A percentile compares a stretch with the other conserved stretches of the same genome.
phyloP scores from a whole-genome alignment of 2,888 invertebrate genomes.

The Drosophila sordidula region DNA sequence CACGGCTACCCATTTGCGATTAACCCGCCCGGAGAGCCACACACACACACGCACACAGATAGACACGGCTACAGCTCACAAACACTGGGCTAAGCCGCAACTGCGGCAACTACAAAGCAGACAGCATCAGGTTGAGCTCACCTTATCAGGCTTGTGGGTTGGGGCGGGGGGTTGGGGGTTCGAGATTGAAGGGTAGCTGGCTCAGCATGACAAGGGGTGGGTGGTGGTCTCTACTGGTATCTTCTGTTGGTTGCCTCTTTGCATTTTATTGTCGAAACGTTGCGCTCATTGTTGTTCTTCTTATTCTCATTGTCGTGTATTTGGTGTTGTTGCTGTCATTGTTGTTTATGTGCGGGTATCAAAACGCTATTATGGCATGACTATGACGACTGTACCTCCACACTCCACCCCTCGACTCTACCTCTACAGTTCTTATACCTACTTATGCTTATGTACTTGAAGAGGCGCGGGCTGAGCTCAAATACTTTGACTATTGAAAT shows the following conservation, averaged over 20 bases:
- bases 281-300: constrained; percentile 52
- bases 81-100: constrained; percentile 16
- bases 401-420: constrained; percentile 14
- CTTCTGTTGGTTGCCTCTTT: constrained; percentile 51
- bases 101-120: constrained; percentile 65
- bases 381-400: constrained; percentile 69
- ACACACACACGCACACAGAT: constrained; percentile 9
- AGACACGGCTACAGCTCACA: constrained; percentile 5
- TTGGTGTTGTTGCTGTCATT: constrained; percentile 59
- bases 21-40: constrained; percentile 60
- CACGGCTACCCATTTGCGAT: constrained; percentile 50
- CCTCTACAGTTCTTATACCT: constrained; percentile 40
- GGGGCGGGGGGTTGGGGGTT: not conserved
- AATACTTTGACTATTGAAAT: constrained; percentile 19
- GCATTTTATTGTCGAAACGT: constrained; percentile 74
- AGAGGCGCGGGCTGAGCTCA: not conserved
- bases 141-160: constrained; percentile 41
- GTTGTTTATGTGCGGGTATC: constrained; percentile 81
- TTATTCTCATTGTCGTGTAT: constrained; percentile 59
- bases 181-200: not conserved
- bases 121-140: constrained; percentile 75
- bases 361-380: constrained; percentile 78
- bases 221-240: constrained; percentile 12
- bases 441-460: constrained; percentile 47
- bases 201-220: constrained; percentile 1